These are phyloP conservation scores for Margarornis squamiger DNA, from an alignment of 2,797 vertebrate genomes.

Conservation along the genomic window DNA sequence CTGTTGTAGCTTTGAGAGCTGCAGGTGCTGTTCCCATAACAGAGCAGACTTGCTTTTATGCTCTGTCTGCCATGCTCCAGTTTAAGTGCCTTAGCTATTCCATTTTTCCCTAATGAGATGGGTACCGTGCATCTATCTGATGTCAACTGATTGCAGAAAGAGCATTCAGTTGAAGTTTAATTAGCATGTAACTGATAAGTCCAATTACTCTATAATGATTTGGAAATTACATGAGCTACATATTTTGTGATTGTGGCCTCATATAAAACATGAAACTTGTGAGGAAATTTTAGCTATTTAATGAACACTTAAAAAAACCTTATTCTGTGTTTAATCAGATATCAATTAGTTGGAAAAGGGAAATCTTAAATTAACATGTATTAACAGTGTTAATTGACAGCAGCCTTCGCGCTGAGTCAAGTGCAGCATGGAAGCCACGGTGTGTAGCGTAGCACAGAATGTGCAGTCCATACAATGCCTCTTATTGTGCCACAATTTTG, in stretches of 20 bases:
- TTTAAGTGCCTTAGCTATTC: constrained; percentile 9
- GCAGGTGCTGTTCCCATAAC: neutral
- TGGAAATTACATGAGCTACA: constrained; percentile 66
- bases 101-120: constrained; percentile 51
- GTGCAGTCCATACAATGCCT: neutral
- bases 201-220: constrained; percentile 67
- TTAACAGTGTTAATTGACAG: constrained; percentile 52
- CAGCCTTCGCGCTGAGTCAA: neutral
- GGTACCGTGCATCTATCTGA: constrained; percentile 19
- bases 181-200: constrained; percentile 71
- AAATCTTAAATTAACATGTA: constrained; percentile 65
- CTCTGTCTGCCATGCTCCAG: neutral
- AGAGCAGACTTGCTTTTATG: neutral
- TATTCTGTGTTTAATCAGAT: constrained; percentile 55
- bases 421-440: neutral
- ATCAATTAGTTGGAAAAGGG: constrained; percentile 50
- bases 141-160: constrained; percentile 65
- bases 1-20: neutral
- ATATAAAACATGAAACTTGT: constrained; percentile 44
- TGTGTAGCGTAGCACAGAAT: neutral
- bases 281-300: constrained; percentile 54
- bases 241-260: constrained; percentile 51
- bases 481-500: neutral
- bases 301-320: constrained; percentile 52
- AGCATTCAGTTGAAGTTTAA: constrained; percentile 61